These are phyloP conservation scores for Tetropium fuscum DNA, from an alignment of 2,888 invertebrate species.

Conservation along the genomic window DNA sequence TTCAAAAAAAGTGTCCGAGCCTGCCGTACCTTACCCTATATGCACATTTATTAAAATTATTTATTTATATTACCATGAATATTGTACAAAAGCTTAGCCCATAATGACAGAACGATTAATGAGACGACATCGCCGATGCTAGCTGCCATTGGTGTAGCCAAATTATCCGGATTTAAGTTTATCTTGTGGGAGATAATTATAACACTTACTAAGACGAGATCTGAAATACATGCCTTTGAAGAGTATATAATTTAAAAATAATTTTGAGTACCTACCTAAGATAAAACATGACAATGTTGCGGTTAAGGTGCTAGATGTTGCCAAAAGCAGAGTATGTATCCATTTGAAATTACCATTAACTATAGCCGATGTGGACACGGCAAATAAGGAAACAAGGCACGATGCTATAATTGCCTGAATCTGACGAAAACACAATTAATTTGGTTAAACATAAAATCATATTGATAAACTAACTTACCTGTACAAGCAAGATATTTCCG, in stretches of 20 bases:
- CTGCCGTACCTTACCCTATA: too few species aligned
- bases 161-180: constrained; percentile 95
- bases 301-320: constrained; percentile 87
- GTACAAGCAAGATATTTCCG: constrained; percentile 92
- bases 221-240: too few species aligned
- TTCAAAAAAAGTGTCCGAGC: too few species aligned
- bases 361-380: constrained; percentile 78
- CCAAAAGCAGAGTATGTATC: constrained; percentile 80
- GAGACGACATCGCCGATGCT: constrained; percentile 97
- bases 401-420: constrained; percentile 92
- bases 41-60: too few species aligned
- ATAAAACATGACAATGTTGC: constrained; percentile 94
- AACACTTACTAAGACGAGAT: constrained; percentile 91
- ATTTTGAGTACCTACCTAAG: constrained; percentile 74
- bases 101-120: constrained; percentile 84
- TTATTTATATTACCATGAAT: constrained; percentile 76
- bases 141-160: constrained; percentile 96
- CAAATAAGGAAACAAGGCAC: constrained; percentile 86
- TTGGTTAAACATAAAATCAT: too few species aligned
- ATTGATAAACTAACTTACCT: constrained; percentile 71
- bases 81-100: constrained; percentile 81
- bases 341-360: constrained; percentile 76
- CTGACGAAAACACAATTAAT: constrained; percentile 57
- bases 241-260: constrained; percentile 32
- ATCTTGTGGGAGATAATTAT: constrained; percentile 86